These are phyloP conservation scores for Athene noctua DNA, from an alignment of 2,113 vertebrate species.

Conservation along the genomic window DNA sequence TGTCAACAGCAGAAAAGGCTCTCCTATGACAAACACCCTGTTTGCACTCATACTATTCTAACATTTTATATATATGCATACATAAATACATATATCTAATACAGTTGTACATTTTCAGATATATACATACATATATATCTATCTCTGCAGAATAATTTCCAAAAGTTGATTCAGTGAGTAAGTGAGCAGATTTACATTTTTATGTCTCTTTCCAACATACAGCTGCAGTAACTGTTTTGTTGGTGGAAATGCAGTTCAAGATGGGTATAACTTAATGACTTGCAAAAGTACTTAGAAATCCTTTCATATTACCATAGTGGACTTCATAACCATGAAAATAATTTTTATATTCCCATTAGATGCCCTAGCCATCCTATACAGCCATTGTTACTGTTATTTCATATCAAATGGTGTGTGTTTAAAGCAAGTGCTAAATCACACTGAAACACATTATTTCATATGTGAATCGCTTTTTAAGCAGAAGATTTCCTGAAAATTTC, in stretches of 20 bases:
- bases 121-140: not conserved
- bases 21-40: not conserved
- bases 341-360: not conserved
- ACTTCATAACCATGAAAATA: not conserved
- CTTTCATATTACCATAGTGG: not conserved
- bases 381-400: not conserved
- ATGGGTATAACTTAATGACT: not conserved
- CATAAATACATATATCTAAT: not conserved
- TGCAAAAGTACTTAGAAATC: not conserved
- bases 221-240: not conserved
- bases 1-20: not conserved
- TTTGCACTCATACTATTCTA: not conserved
- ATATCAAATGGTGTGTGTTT: not conserved
- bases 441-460: not conserved
- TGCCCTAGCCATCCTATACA: not conserved
- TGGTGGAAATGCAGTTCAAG: not conserved
- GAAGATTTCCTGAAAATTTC: not conserved
- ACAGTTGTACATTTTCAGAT: not conserved
- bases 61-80: not conserved
- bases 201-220: not conserved
- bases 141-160: not conserved
- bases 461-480: not conserved
- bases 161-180: not conserved
- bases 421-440: not conserved
- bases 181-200: not conserved